phyloP scores from a whole-genome alignment of 1,140 invertebrate species.

The Cepaea nemoralis region DNA sequence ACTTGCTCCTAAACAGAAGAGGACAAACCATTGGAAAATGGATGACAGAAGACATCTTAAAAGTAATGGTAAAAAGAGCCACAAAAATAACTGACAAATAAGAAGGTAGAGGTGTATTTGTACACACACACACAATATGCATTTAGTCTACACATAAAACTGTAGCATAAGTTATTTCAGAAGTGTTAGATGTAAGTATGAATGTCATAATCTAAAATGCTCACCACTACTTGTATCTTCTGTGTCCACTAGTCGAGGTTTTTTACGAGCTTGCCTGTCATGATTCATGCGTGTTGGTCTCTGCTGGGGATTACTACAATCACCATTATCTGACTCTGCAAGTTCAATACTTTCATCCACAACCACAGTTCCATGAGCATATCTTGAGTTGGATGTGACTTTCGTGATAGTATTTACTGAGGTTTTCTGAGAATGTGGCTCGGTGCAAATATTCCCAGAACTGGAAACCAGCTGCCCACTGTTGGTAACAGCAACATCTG shows the following conservation, averaged over 20 bases:
- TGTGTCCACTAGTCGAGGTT: background rate
- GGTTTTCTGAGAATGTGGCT: background rate
- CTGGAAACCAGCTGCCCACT: background rate
- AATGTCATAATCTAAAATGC: background rate
- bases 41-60: too few relatives aligned
- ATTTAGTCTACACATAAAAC: too few relatives aligned
- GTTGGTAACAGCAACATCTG: background rate
- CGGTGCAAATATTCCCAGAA: background rate
- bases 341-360: background rate
- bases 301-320: background rate
- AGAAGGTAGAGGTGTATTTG: too few relatives aligned
- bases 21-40: too few relatives aligned
- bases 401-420: background rate
- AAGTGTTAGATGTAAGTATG: too few relatives aligned
- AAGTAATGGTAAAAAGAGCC: too few relatives aligned
- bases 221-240: background rate
- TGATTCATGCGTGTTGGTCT: background rate
- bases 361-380: background rate
- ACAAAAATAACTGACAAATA: too few relatives aligned
- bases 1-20: too few relatives aligned
- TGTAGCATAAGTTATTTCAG: too few relatives aligned
- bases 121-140: too few relatives aligned
- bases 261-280: background rate
- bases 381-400: background rate
- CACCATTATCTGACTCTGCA: background rate